phyloP scores from a whole-genome alignment of 2,113 vertebrate species.

The Trematocara macrostoma region DNA sequence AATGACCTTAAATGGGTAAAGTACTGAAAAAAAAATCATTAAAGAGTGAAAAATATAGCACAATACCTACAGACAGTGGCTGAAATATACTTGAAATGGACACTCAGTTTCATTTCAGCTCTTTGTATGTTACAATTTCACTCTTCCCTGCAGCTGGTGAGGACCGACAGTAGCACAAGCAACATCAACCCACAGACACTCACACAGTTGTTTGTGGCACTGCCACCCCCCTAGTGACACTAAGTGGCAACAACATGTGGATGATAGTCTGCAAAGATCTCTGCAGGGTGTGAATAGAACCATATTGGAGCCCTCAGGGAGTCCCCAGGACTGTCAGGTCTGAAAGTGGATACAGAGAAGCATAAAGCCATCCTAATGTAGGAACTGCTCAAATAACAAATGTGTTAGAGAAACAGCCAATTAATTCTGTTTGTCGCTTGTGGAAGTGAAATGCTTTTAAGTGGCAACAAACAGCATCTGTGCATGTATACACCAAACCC shows the following conservation, averaged over 20 bases:
- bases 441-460: not conserved
- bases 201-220: not conserved
- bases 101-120: not conserved
- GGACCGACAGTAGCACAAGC: not conserved
- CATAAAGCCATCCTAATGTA: not conserved
- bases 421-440: not conserved
- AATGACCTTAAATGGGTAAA: not conserved
- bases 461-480: not conserved
- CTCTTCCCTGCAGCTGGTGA: not conserved
- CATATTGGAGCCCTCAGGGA: not conserved
- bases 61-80: not conserved
- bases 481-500: not conserved
- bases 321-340: not conserved
- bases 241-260: not conserved
- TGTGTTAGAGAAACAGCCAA: not conserved
- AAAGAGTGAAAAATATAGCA: not conserved
- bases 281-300: not conserved
- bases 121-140: not conserved
- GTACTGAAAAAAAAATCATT: fast-evolving
- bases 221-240: not conserved
- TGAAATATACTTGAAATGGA: not conserved
- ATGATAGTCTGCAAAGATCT: not conserved
- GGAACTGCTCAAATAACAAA: not conserved
- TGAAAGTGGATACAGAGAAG: not conserved
- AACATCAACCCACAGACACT: not conserved